Conservation (phyloP, 2,888 invertebrate species). For the Thymelicus acteon region DNA sequence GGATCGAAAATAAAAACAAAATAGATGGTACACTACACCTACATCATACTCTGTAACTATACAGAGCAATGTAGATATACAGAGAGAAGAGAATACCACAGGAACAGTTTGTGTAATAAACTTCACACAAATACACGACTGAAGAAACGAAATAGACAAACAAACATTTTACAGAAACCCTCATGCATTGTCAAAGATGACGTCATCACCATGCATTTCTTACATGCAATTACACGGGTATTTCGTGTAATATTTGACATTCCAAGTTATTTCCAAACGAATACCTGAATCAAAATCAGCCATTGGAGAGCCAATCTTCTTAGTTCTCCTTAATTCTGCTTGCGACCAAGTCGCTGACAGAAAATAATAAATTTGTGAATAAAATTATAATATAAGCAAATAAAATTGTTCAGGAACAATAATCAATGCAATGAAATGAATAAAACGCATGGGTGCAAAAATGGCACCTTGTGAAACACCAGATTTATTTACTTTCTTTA, state of each 20-base stretch:
- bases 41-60: too few species aligned
- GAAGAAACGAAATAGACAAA: too few species aligned
- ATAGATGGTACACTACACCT: too few species aligned
- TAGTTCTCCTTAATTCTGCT: slow-evolving; percentile 61
- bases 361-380: slow-evolving; percentile 24
- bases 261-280: background rate
- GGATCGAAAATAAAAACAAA: too few species aligned
- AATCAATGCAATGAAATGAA: background rate
- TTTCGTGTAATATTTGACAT: background rate
- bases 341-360: slow-evolving; percentile 70
- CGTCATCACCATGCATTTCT: background rate
- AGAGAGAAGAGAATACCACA: too few species aligned
- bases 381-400: slow-evolving; percentile 3
- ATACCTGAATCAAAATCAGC: slow-evolving; percentile 64
- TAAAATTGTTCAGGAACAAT: background rate
- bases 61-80: too few species aligned
- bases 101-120: too few species aligned
- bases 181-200: background rate
- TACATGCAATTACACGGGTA: background rate
- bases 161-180: background rate
- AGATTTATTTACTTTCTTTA: background rate
- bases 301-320: slow-evolving; percentile 64
- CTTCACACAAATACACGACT: too few species aligned
- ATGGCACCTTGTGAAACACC: slow-evolving; percentile 7
- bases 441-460: background rate